These are phyloP conservation scores for Anastatus disparis DNA, from an alignment of 1,140 invertebrate species.

Conservation along the genomic window DNA sequence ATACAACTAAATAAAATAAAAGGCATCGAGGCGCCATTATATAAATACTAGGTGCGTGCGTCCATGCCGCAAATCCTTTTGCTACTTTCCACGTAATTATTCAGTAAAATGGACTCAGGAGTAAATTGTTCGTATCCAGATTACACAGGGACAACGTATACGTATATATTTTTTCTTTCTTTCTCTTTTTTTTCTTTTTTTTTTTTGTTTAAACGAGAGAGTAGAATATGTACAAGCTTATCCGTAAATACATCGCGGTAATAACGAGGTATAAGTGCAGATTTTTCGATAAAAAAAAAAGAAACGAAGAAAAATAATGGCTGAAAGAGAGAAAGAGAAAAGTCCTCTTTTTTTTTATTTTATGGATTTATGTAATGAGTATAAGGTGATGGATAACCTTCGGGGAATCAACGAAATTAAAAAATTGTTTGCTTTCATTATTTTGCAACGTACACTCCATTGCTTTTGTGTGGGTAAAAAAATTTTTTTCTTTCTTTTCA, in stretches of 20 bases:
- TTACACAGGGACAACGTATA: conserved; percentile 52
- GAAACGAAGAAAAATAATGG: background rate
- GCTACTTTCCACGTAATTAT: conserved; percentile 49
- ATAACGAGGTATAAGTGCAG: conserved; percentile 47
- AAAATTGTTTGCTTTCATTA: background rate
- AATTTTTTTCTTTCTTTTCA: too few relatives aligned
- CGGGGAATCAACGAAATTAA: conserved; percentile 24
- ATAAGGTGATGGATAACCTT: background rate
- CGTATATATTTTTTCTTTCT: too few relatives aligned
- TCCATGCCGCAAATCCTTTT: conserved; percentile 48
- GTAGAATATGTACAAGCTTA: conserved; percentile 44
- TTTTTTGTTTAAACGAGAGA: conserved; percentile 41
- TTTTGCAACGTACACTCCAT: too few relatives aligned
- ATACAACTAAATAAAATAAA: too few relatives aligned
- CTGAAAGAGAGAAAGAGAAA: background rate
- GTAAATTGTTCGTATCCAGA: conserved; percentile 51
- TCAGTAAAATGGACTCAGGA: conserved; percentile 12
- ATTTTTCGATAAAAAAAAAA: conserved; percentile 49
- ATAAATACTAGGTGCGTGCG: background rate
- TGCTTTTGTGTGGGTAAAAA: too few relatives aligned
- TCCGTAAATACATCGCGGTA: conserved; percentile 49
- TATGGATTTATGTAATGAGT: background rate
- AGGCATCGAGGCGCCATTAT: background rate
- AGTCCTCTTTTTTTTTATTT: background rate
- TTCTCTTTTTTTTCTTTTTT: too few relatives aligned